phyloP scores from a whole-genome alignment of 1,140 invertebrate species.

The Brachionus calyciflorus region DNA sequence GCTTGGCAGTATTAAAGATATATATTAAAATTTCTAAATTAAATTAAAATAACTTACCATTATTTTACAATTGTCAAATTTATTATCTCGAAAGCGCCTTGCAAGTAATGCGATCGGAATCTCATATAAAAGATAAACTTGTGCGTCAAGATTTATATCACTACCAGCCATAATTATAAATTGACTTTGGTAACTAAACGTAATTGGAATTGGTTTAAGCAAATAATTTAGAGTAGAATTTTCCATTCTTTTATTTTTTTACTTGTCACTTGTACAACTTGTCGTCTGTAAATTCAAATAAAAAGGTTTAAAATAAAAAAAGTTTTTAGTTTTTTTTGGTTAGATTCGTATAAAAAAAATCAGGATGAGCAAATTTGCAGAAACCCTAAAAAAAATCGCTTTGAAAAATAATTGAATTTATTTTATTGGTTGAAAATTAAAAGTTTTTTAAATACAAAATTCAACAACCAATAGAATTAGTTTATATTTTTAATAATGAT shows the following conservation, averaged over 20 bases:
- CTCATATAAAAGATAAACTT: constrained; percentile 36
- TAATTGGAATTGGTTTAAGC: constrained; percentile 23
- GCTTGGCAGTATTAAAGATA: background rate
- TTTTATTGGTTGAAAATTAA: constrained; percentile 33
- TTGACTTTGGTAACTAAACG: constrained; percentile 31
- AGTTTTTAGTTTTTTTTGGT: constrained; percentile 11
- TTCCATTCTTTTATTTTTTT: constrained; percentile 7
- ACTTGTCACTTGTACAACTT: constrained; percentile 27
- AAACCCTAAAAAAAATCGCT: background rate
- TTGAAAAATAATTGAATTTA: background rate
- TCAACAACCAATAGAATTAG: constrained; percentile 1
- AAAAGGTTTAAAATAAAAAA: constrained; percentile 23
- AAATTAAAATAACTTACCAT: too few relatives aligned
- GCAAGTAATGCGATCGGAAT: background rate
- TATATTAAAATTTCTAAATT: background rate
- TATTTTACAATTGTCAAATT: background rate
- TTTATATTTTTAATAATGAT: background rate
- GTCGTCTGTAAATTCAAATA: constrained; percentile 20
- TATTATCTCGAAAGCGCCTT: background rate
- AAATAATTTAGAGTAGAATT: constrained; percentile 23
- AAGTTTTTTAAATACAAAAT: background rate
- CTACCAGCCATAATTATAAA: constrained; percentile 25
- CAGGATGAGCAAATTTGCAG: constrained; percentile 43
- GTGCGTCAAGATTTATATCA: constrained; percentile 20
- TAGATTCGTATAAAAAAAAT: constrained; percentile 25